Base-by-base conservation (phyloP, 2,797 vertebrate species). In the Schizopygopsis pylzovi region DNA sequence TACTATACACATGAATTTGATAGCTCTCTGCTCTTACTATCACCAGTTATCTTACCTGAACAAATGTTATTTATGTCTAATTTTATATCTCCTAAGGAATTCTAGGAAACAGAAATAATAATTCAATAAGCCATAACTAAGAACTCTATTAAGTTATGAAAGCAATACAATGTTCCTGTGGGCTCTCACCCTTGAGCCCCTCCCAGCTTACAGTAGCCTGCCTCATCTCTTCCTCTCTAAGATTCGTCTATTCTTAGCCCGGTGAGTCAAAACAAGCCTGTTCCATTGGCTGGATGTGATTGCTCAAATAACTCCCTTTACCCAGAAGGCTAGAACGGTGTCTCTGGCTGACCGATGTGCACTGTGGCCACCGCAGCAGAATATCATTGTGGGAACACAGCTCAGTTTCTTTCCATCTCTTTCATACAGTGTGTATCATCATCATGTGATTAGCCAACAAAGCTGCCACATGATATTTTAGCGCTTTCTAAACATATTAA, bases 211-310 rank as follows among this genome's bases (percentile, higher is more conserved):
- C 63, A 71, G 70, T 54, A 39, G 39, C 65, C 15, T 39, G 25
- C 37, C 37, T 77, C 76, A 25, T 84, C 49, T 79, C 49, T 39
- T 87, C 83, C 79, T 89, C 86, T 88, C 90, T 80, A 90, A 89
- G 90, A 92, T 92, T 82, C 72, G 43, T 88, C 92, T 94, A 95
- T 95, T 94, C 93, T 94, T 94, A 95, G 93, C 85, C 28, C 87
- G 18, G 89, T 89, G 91, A 94, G 93, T 95, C 93, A 94, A 94
- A 95, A 94, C 93, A 93, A 45, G 90, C 86, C 89, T 85, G 91
- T 94, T 90, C 93, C 91, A 91, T 93, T 84, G 85, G 41, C 83
- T 76, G 87, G 59, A 82, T 78, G 73, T 82, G 83, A 82, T 89
- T 83, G 78, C 84, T 86, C 68, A 89, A 91, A 90, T 88, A 89